Evolutionary conservation across 2,888 invertebrate genomes (phyloP).

Genomic region (Rapana venosa): DNA sequence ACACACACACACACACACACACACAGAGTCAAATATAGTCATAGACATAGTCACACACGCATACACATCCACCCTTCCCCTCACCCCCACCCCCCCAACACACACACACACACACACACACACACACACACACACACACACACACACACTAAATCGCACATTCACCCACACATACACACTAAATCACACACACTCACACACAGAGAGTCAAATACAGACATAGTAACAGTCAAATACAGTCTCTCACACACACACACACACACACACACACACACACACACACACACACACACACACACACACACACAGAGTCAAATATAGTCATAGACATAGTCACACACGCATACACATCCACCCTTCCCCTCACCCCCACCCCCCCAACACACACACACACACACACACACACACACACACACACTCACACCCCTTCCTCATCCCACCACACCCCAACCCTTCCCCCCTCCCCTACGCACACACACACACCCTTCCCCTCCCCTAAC

Average conservation of each 20-base stretch:
- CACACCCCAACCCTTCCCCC: too few species aligned
- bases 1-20: constrained; percentile 4
- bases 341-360: not conserved
- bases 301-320: not conserved
- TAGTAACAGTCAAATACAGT: not conserved
- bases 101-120: constrained; percentile 4
- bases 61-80: not conserved
- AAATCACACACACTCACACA: not conserved
- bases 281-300: not conserved
- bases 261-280: not conserved
- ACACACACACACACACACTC: not conserved
- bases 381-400: constrained; percentile 6
- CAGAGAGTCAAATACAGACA: not conserved
- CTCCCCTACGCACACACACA: not conserved
- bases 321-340: not conserved
- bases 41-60: not conserved
- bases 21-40: not conserved
- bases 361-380: not conserved
- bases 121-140: constrained; percentile 15
- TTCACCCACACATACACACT: not conserved
- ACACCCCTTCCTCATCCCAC: not conserved
- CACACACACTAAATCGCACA: not conserved
- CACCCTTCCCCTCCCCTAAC: not conserved
- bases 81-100: not conserved
- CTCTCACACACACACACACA: constrained; percentile 6